Base-by-base conservation (phyloP, 2,113 vertebrate genomes). In the Nothocercus julius region DNA sequence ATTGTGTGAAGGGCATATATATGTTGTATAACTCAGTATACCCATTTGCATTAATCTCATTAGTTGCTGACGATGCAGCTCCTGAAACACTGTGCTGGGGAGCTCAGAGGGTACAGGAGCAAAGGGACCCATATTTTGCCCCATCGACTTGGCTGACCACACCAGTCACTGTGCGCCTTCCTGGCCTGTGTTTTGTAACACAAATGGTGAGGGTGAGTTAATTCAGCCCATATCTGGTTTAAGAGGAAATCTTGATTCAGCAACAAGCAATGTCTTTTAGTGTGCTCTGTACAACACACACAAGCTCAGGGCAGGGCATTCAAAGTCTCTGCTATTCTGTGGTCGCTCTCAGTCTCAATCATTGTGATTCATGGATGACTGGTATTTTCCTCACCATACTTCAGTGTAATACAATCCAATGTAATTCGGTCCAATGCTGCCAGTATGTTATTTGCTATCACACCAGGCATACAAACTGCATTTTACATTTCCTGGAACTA, bases 1-100 rank as follows among this genome's bases (percentile, higher is more conserved):
- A 94, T 74, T 95, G 94, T 90, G 90, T 96, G 95, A 97, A 97
- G 95, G 96, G 88, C 93, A 95, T 79, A 66, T 96, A 92, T 95
- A 94, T 16, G 74, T 89, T 94, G 88, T 85, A 7, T 81, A 93
- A 93, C 90, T 79, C 51, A 14, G 58, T 28, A 44, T 38, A 66
- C 36, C 80, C 81, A 89, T 95, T 92, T 95, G 92, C 88, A 95
- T 95, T 92, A 94, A 94, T 86, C 92, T 85, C 66, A 84, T 96
- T 94, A 90, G 62, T 22, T 87, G 88, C 81, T 87, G 70, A 77
- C 77, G 45, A 8, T 25, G 67, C 92, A 77, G n/a, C 78, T 93
- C 66, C 77, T 67, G 82, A 74, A 69, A 59, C 9, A 49, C 49
- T 51, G 78, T 63, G 67, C 80, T 32, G 73, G 40, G 80, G 76